These are phyloP conservation scores for Ridgeia piscesae DNA, from an alignment of 1,140 invertebrate genomes.

Conservation along the genomic window DNA sequence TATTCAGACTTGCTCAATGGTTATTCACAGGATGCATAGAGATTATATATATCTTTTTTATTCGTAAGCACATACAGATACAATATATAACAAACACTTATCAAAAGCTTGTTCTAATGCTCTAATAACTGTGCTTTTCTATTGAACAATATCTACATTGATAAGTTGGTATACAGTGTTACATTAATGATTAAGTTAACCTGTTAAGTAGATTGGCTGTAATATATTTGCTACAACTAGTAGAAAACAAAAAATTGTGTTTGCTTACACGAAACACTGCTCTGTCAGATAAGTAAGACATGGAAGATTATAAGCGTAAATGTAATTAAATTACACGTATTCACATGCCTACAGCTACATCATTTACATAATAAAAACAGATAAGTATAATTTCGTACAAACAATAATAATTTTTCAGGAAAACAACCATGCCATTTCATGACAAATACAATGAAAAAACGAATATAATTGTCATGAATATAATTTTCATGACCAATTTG, in stretches of 20 bases:
- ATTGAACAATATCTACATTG: background rate
- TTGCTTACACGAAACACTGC: background rate
- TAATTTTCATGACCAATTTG: conserved; percentile 7
- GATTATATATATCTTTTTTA: conserved; percentile 7
- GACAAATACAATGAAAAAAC: conserved; percentile 1
- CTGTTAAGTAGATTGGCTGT: background rate
- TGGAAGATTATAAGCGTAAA: too few species aligned
- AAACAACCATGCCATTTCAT: background rate
- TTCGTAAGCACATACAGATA: background rate
- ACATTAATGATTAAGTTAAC: background rate
- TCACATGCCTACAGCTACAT: too few species aligned
- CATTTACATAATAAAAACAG: too few species aligned
- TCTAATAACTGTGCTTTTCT: background rate
- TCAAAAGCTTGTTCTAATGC: background rate
- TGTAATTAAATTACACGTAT: too few species aligned
- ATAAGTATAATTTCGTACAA: too few species aligned
- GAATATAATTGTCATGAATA: background rate
- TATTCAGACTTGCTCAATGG: background rate
- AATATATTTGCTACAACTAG: background rate
- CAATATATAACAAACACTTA: background rate
- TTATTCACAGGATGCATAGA: background rate
- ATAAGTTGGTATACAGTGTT: background rate
- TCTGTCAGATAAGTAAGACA: background rate
- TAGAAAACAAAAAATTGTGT: background rate
- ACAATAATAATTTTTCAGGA: conserved; percentile 3